Percentiles rank a stretch among this genome's conserved stretches.
These are phyloP conservation scores for Trachelus troglodyta DNA, from an alignment of 2,888 invertebrate genomes.

Conservation along the genomic window DNA sequence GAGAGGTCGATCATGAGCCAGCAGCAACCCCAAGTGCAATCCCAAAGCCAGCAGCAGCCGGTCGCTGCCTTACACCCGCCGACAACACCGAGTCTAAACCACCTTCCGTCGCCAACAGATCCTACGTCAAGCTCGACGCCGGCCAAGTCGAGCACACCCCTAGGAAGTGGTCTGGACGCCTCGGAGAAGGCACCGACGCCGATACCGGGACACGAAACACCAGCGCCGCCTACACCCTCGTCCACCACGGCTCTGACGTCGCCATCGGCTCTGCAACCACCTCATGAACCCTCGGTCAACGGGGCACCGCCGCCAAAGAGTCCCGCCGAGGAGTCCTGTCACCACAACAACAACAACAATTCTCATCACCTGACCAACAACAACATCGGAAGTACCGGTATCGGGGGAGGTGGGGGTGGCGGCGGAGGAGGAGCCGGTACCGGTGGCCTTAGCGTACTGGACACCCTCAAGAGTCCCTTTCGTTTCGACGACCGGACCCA, in stretches of 20 bases:
- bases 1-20: constrained; percentile 68
- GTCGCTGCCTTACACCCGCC: constrained; percentile 53
- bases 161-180: constrained; percentile 46
- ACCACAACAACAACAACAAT: constrained; percentile 65
- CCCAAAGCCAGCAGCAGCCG: constrained; percentile 50
- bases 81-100: constrained; percentile 67
- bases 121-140: constrained; percentile 63
- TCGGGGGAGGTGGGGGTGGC: constrained; percentile 63
- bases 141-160: constrained; percentile 59
- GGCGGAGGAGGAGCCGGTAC: constrained; percentile 49
- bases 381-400: constrained; percentile 66
- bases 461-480: constrained; percentile 75
- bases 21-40: constrained; percentile 57
- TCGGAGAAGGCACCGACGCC: constrained; percentile 67
- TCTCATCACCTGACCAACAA: constrained; percentile 68
- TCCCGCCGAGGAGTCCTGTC: constrained; percentile 65
- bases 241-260: constrained; percentile 61
- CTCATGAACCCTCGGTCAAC: constrained; percentile 37
- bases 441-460: constrained; percentile 67
- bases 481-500: constrained; percentile 85
- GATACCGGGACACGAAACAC: constrained; percentile 67
- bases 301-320: constrained; percentile 68
- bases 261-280: constrained; percentile 48
- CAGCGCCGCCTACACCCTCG: constrained; percentile 66
- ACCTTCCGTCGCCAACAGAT: constrained; percentile 69